Percentiles rank a stretch among this genome's conserved stretches.
These are phyloP conservation scores for Mnemiopsis leidyi DNA, from an alignment of 37 sponge, comb jelly and placozoan genomes.

Conservation along the genomic window DNA sequence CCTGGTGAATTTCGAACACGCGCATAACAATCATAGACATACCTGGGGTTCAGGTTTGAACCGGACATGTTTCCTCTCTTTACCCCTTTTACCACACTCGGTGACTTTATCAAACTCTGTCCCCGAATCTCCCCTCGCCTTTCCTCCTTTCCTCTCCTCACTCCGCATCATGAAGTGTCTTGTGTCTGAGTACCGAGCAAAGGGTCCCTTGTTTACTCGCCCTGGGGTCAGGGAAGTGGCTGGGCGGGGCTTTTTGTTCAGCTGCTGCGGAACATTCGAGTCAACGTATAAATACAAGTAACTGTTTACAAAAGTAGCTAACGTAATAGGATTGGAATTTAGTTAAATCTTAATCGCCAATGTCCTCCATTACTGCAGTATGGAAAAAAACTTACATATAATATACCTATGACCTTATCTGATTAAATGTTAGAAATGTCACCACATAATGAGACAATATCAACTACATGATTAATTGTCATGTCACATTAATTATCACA, in stretches of 20 bases:
- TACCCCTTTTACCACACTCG: background rate
- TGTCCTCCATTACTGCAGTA: too few relatives aligned
- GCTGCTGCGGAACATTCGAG: background rate
- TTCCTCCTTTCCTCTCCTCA: background rate
- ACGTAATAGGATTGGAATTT: too few relatives aligned
- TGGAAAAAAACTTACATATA: too few relatives aligned
- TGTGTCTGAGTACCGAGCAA: background rate
- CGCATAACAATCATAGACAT: background rate
- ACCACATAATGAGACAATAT: too few relatives aligned
- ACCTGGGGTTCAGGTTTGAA: constrained; percentile 59
- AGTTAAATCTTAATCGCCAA: too few relatives aligned
- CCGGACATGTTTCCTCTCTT: constrained; percentile 41
- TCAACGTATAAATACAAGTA: too few relatives aligned
- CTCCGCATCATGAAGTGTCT: background rate
- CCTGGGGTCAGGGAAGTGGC: background rate
- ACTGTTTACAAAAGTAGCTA: too few relatives aligned
- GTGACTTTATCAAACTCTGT: background rate
- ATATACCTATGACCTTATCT: too few relatives aligned
- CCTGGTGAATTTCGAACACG: too few relatives aligned
- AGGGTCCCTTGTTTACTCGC: background rate
- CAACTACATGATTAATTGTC: too few relatives aligned
- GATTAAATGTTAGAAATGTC: too few relatives aligned
- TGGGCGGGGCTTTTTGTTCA: background rate
- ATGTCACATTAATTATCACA: too few relatives aligned
- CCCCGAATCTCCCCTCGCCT: background rate